Evolutionary conservation across 1,140 invertebrate genomes (phyloP), one percentile per base, ranked within the genome.

Genomic region (Scaptodrosophila lebanonensis): DNA sequence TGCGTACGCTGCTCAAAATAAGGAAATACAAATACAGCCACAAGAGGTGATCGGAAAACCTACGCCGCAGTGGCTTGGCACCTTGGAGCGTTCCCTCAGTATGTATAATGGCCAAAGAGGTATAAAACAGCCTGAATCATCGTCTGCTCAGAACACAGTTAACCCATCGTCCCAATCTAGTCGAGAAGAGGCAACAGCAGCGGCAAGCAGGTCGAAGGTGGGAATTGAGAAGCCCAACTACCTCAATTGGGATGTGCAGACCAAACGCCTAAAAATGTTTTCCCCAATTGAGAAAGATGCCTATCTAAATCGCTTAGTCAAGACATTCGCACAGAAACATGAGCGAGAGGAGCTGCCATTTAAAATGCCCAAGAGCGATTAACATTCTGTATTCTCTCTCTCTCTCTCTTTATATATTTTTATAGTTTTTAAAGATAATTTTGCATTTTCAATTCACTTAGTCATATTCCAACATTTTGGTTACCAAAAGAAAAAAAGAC

Each of bases 241-340:
- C 48, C 33, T 79, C 11, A 79, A 56, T 12, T 79, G 60, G 54
- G 60, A 79, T 32, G 54, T 68, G 1, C 12, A 40, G 5, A 45
- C 43, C 15, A 54, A 58, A 0, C 45, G 40, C 12, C 49, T 79
- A 1, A 40, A 64, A 6, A 3, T 39, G 11, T 22, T 38, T 27
- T 79, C 60, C 22, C 15, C 25, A 0, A 13, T 8, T 1, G 59
- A 33, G n/a, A 69, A 58, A 42, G 53, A 69, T 2, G 51, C 39
- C 1, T 79, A 79, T 39, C 33, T 79, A 25, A 56, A 68, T 3
- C 53, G 68, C 12, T 16, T 79, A 15, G 44, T 79, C 0, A 35
- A 29, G 5, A 40, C 44, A 11, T 79, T 59, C 38, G 51, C 42
- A 1, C 32, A 51, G 1, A 66, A 44, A 12, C 39, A 50, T 3